Percentiles rank a stretch among this genome's conserved stretches.
Evolutionary conservation across 2,797 vertebrate species (phyloP).

Genomic region (Amblyraja radiata): DNA sequence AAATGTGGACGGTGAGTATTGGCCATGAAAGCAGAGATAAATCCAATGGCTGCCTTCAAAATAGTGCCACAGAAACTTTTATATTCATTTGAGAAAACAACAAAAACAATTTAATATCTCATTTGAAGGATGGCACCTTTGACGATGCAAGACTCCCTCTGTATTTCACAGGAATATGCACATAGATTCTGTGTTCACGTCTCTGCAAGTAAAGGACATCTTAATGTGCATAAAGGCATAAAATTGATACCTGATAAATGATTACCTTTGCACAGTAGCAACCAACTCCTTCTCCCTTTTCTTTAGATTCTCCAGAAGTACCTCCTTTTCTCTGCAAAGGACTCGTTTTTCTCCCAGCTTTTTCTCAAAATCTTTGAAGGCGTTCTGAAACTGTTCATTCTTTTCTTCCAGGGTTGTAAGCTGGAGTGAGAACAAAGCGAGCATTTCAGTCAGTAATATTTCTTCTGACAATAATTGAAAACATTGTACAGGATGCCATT

Average conservation of each 20-base stretch:
- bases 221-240: neutral
- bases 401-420: constrained; percentile 64
- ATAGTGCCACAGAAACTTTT: no score
- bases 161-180: no score
- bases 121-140: no score
- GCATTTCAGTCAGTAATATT: neutral
- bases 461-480: neutral
- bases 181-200: no score
- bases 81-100: neutral
- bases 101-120: neutral
- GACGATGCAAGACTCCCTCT: no score
- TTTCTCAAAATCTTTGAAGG: constrained; percentile 61
- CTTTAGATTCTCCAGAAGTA: constrained; percentile 68
- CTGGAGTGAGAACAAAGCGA: constrained; percentile 42
- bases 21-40: no score
- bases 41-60: no score
- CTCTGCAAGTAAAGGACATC: neutral
- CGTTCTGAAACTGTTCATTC: constrained; percentile 63
- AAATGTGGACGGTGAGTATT: no score
- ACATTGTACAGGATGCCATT: neutral
- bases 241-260: neutral
- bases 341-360: constrained; percentile 55
- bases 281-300: constrained; percentile 82
- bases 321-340: constrained; percentile 68
- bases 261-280: constrained; percentile 83